phyloP scores from a whole-genome alignment of 2,888 invertebrate genomes.

The Diadromus collaris region DNA sequence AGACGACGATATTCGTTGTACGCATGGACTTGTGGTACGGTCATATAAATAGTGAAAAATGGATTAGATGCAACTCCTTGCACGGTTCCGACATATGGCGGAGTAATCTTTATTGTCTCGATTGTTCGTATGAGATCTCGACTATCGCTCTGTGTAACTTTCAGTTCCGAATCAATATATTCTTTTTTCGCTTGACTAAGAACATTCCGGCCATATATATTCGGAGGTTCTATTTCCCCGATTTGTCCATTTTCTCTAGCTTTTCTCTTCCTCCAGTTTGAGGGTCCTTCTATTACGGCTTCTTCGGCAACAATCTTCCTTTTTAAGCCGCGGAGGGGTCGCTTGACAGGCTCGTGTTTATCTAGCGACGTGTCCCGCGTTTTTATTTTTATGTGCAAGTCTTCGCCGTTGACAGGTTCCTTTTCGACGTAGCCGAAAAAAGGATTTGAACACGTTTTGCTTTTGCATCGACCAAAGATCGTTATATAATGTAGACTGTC shows the following conservation, averaged over 20 bases:
- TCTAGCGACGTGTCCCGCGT: constrained; percentile 46
- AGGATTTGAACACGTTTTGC: constrained; percentile 46
- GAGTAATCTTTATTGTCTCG: constrained; percentile 24
- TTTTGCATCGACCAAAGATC: constrained; percentile 49
- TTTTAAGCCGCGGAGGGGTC: constrained; percentile 38
- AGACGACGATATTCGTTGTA: constrained; percentile 46
- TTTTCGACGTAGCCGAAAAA: constrained; percentile 35
- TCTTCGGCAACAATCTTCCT: constrained; percentile 28
- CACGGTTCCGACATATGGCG: neutral
- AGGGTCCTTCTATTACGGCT: constrained; percentile 36
- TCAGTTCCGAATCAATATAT: constrained; percentile 27
- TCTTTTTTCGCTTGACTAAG: constrained; percentile 39
- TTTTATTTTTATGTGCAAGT: constrained; percentile 29
- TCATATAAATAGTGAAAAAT: neutral
- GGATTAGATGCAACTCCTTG: neutral
- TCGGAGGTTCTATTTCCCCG: constrained; percentile 8
- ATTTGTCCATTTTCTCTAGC: constrained; percentile 22
- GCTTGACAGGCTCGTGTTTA: constrained; percentile 46
- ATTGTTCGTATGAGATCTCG: constrained; percentile 42
- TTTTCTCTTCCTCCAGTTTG: constrained; percentile 42
- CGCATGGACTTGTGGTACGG: constrained; percentile 33
- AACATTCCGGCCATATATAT: constrained; percentile 33
- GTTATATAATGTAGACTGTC: constrained; percentile 21
- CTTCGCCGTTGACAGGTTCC: constrained; percentile 11
- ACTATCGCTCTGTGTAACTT: constrained; percentile 36